A percentile compares a stretch with the other conserved stretches of the same genome.
phyloP scores from a whole-genome alignment of 2,797 vertebrate genomes.

The Enteromius argenteus region DNA sequence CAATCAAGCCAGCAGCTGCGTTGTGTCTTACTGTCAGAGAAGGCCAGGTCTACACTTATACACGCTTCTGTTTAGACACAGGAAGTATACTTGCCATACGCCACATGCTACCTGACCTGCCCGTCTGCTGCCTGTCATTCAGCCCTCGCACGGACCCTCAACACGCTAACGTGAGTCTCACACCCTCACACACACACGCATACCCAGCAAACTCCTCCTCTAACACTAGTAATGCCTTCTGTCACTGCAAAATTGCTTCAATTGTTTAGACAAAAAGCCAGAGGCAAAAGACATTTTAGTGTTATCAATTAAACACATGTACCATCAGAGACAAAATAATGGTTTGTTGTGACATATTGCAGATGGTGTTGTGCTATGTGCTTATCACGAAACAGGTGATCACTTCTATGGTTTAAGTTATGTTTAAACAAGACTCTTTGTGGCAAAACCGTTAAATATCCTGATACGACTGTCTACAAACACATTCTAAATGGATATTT shows the following conservation, averaged over 20 bases:
- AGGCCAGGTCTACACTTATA: conserved; percentile 59
- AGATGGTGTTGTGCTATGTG: conserved; percentile 18
- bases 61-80: conserved; percentile 64
- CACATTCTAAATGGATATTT: background rate
- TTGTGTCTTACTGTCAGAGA: conserved; percentile 61
- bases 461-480: background rate
- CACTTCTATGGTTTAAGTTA: conserved; percentile 21
- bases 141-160: conserved; percentile 50
- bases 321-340: conserved; percentile 40
- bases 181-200: conserved; percentile 8
- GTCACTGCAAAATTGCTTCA: conserved; percentile 12
- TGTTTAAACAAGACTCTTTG: conserved; percentile 18
- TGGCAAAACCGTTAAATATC: background rate
- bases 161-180: conserved; percentile 31
- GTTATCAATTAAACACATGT: conserved; percentile 43
- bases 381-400: conserved; percentile 26
- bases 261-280: conserved; percentile 43
- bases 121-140: conserved; percentile 61
- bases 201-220: conserved; percentile 3
- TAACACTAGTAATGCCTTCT: conserved; percentile 25
- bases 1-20: conserved; percentile 70
- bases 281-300: conserved; percentile 23
- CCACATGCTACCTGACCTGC: conserved; percentile 63
- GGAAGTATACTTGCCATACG: conserved; percentile 57
- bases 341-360: conserved; percentile 36